Conservation (phyloP, 2,888 invertebrate genomes). For the Netelia melanura region DNA sequence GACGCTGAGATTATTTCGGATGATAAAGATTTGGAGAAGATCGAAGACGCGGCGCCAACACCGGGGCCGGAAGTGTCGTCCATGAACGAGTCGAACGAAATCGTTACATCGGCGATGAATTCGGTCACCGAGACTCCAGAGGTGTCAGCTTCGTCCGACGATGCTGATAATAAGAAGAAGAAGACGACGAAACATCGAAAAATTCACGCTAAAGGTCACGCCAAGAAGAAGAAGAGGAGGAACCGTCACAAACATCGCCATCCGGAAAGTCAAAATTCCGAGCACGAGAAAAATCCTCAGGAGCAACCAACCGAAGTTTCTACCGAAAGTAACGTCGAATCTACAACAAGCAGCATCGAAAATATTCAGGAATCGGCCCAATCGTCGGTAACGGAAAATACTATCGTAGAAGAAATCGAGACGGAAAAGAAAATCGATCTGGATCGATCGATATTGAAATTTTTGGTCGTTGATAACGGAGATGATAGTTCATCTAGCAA, state of each 20-base stretch:
- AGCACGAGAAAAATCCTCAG: background rate
- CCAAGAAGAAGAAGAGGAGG: constrained; percentile 1
- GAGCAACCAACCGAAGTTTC: background rate
- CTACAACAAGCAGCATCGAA: background rate
- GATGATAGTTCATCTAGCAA: background rate
- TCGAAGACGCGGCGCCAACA: background rate
- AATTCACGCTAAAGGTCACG: background rate
- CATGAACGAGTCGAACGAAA: background rate
- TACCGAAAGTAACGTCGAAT: background rate
- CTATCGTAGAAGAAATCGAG: background rate
- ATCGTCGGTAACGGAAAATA: background rate
- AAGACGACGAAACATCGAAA: background rate
- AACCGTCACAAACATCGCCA: background rate
- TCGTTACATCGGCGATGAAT: background rate
- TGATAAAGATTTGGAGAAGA: background rate
- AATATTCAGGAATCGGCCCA: background rate
- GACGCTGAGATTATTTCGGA: background rate
- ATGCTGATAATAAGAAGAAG: background rate
- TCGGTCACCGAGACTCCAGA: background rate
- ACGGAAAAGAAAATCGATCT: background rate
- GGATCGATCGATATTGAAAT: background rate
- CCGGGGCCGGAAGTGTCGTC: background rate
- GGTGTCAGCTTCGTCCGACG: background rate
- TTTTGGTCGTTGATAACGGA: background rate
- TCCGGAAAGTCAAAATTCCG: background rate